Conservation (phyloP, 1,140 invertebrate genomes). For the Pissodes strobi region DNA sequence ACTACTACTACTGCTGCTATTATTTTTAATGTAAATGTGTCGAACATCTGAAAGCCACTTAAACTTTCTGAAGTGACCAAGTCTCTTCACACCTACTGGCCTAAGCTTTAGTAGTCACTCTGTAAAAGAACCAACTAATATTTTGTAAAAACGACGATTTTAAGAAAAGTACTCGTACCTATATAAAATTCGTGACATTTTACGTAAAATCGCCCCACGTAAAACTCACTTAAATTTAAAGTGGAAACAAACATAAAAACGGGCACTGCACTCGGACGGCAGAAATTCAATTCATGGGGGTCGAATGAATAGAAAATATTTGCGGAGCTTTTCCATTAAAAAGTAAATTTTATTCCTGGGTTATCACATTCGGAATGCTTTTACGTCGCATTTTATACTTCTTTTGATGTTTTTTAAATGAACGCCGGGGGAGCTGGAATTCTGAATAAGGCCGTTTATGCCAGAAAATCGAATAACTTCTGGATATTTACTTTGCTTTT, state of each 20-base stretch:
- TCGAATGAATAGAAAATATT: conserved; percentile 38
- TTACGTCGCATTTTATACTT: conserved; percentile 33
- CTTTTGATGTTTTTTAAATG: conserved; percentile 39
- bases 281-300: conserved; percentile 1
- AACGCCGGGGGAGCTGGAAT: conserved; percentile 29
- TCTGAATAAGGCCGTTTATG: conserved; percentile 36
- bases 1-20: not conserved
- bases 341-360: conserved; percentile 36
- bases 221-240: conserved; percentile 5
- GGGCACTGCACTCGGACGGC: not conserved
- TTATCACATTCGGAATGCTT: conserved; percentile 25
- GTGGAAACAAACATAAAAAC: conserved; percentile 7
- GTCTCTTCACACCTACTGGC: too few relatives aligned
- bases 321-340: conserved; percentile 38
- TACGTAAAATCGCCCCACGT: too few relatives aligned
- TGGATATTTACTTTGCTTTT: conserved; percentile 38
- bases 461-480: conserved; percentile 37
- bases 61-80: too few relatives aligned
- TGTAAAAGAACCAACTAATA: too few relatives aligned
- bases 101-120: too few relatives aligned
- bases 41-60: too few relatives aligned
- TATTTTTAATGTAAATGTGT: not conserved
- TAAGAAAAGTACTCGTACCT: too few relatives aligned
- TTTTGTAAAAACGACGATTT: too few relatives aligned
- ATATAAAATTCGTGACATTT: too few relatives aligned